Base-by-base conservation (phyloP, 2,113 vertebrate species). In the Hirundichthys speculiger region DNA sequence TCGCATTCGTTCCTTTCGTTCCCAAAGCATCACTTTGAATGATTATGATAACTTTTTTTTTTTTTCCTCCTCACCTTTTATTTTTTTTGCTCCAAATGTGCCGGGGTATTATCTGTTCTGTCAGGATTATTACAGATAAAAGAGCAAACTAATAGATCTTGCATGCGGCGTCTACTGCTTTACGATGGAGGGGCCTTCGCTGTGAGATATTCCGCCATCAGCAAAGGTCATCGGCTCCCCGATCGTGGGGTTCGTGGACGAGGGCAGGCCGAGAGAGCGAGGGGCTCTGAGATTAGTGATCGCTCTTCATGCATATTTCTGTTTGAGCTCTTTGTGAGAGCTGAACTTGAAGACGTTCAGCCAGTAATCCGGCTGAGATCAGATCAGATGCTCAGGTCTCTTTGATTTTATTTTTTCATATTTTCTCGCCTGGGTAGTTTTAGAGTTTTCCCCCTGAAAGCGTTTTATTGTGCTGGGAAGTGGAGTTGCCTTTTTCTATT, bases 61-160 rank as follows among this genome's bases (percentile, higher is more conserved):
- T 14, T 43, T 58, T 39, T 21, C 16, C 5, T 16, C 41, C 59
- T 52, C 50, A 34, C 27, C 47, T 48, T 75, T 62, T 70, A 19
- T 54, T 80, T 75, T 75, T 79, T 81, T 74, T n/a, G 46, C 72
- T 69, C 55, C 38, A 72, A 85, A 77, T 65, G 74, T 72, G 63
- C 64, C 49, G 0, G 45, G 51, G 38, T 68, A 70, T 83, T 87
- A 84, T 85, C 86, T 83, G 77, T 77, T 77, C 83, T 80, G 80
- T 86, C 84, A 82, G 77, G 79, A 77, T 82, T 86, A 86, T 83
- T 77, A 70, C 82, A 70, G 81, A 88, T 82, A 86, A 86, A 89
- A 88, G 82, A 86, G 75, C 84, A 85, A 82, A 83, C 79, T 65
- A 81, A 82, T 86, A 86, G 73, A 83, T 84, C 78, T 79, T 71